These are phyloP conservation scores for Plecotus auritus DNA, from an alignment of 2,113 vertebrate species.

Conservation along the genomic window DNA sequence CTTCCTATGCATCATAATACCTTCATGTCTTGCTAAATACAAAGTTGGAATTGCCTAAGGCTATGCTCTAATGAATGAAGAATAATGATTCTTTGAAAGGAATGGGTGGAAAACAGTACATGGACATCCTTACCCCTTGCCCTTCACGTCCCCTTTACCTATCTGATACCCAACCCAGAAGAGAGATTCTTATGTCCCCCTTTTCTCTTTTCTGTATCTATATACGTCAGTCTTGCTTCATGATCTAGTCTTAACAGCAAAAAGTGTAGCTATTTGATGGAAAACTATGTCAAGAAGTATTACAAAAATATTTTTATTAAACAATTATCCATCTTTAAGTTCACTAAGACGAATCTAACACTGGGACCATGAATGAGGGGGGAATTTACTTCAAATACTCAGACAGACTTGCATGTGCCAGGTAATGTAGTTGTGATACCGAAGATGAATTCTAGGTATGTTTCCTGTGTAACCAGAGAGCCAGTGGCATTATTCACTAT, in stretches of 20 bases:
- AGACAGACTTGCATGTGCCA: too few species aligned
- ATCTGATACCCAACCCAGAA: neutral
- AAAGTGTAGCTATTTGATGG: neutral
- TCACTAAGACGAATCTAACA: neutral
- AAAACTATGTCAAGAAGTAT: neutral
- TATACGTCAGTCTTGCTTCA: neutral
- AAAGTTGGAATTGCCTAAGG: neutral
- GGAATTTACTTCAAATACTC: neutral
- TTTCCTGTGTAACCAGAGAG: neutral
- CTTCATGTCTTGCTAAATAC: neutral
- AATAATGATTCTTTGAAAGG: neutral
- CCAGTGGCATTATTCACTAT: neutral
- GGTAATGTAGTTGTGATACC: neutral
- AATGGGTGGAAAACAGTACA: neutral
- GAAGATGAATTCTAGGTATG: neutral
- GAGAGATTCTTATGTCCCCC: neutral
- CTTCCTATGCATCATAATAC: neutral
- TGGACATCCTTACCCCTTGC: accelerated
- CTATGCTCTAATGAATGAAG: neutral
- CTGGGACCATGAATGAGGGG: neutral
- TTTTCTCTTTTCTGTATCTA: neutral
- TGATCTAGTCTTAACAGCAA: neutral
- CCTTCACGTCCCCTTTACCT: neutral
- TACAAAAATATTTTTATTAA: neutral
- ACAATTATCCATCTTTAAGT: neutral